phyloP scores from a whole-genome alignment of 2,888 invertebrate species.

The Pterobdella sp. region DNA sequence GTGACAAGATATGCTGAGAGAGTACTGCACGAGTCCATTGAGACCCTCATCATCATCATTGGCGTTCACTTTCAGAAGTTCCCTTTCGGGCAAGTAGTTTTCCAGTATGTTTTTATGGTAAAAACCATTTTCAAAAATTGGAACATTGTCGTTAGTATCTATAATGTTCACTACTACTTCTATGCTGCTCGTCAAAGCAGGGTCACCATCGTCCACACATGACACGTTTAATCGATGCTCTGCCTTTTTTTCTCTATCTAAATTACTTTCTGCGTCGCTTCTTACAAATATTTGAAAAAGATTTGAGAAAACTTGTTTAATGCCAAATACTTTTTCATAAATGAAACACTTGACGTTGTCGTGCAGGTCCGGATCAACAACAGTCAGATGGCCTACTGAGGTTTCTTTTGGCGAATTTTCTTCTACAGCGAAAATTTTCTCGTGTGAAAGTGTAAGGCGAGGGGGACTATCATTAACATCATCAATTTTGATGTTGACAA shows the following conservation, averaged over 20 bases:
- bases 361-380: neutral
- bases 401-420: neutral
- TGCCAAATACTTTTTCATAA: neutral
- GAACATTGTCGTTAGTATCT: constrained; percentile 25
- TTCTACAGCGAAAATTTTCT: neutral
- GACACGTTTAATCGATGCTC: neutral
- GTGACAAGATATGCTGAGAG: neutral
- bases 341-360: neutral
- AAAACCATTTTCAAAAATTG: constrained; percentile 12
- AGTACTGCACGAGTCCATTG: constrained; percentile 19
- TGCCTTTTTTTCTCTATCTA: neutral
- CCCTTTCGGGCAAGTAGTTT: neutral
- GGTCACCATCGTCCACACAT: constrained; percentile 17
- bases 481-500: neutral
- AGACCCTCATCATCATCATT: constrained; percentile 14
- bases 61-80: constrained; percentile 10
- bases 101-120: constrained; percentile 7
- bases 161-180: constrained; percentile 8
- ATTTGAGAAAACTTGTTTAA: neutral
- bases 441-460: neutral
- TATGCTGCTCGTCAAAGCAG: constrained; percentile 11
- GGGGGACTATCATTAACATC: neutral
- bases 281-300: neutral
- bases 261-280: neutral
- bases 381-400: neutral